These are phyloP conservation scores for Myzus persicae DNA, from an alignment of 1,140 invertebrate genomes.

Conservation along the genomic window DNA sequence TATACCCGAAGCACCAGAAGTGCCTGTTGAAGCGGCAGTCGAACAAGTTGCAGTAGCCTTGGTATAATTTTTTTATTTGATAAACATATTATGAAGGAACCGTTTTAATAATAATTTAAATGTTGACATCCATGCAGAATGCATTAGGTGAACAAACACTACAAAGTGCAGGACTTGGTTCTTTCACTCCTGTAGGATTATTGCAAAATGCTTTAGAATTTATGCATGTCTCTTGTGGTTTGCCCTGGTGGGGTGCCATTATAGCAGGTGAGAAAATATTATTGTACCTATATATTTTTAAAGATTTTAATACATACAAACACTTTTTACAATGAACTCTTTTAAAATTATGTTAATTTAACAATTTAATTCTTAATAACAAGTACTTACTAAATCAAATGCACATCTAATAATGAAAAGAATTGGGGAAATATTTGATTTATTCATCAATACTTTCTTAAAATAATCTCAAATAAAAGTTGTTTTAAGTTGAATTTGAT, in stretches of 20 bases:
- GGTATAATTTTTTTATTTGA: not conserved
- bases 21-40: not conserved
- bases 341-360: no score
- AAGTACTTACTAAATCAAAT: not conserved
- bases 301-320: no score
- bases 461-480: not conserved
- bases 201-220: slow-evolving; percentile 82
- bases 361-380: no score
- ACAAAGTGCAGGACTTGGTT: slow-evolving; percentile 80
- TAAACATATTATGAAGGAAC: not conserved
- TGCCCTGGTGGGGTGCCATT: slow-evolving; percentile 93
- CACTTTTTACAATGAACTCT: no score
- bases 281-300: no score
- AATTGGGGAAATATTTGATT: not conserved
- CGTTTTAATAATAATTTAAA: not conserved
- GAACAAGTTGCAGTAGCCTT: not conserved
- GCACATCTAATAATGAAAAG: not conserved
- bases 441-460: not conserved
- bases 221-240: slow-evolving; percentile 75
- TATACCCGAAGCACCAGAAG: slow-evolving; percentile 40
- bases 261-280: slow-evolving; percentile 69
- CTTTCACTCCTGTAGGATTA: slow-evolving; percentile 79
- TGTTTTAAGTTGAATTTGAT: not conserved
- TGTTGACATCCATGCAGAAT: slow-evolving; percentile 51
- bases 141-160: slow-evolving; percentile 77